These are phyloP conservation scores for Pygoscelis antarcticus DNA, from an alignment of 2,113 vertebrate species.

Conservation along the genomic window DNA sequence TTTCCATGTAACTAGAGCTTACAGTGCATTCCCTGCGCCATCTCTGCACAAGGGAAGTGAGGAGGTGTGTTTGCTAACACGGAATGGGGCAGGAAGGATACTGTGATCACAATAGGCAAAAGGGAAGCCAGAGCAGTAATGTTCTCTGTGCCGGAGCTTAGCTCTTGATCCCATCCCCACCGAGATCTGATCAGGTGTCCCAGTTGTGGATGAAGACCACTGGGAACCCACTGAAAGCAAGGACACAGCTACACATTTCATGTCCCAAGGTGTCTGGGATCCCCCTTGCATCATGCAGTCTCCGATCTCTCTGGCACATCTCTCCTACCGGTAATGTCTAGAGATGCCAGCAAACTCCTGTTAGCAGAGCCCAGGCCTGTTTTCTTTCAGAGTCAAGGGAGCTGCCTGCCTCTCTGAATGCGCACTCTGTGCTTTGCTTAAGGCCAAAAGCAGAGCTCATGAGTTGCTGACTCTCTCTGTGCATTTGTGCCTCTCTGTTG, in stretches of 20 bases:
- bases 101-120: background rate
- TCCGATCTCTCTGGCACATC: background rate
- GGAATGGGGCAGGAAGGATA: fast-evolving
- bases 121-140: background rate
- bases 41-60: background rate
- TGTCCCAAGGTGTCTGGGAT: background rate
- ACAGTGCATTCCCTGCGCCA: background rate
- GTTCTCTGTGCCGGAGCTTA: background rate
- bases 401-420: background rate
- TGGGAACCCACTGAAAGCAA: background rate
- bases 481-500: background rate
- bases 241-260: background rate
- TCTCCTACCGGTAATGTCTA: background rate
- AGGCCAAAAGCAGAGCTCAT: background rate
- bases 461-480: background rate
- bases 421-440: background rate
- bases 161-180: background rate
- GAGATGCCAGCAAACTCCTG: background rate
- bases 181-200: background rate
- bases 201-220: background rate
- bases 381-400: background rate
- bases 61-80: background rate
- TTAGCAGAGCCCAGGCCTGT: background rate
- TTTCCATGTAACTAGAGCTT: background rate
- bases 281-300: background rate